These are phyloP conservation scores for Mesorhabditis sp. DNA, from an alignment of 2,888 invertebrate species.

Conservation along the genomic window DNA sequence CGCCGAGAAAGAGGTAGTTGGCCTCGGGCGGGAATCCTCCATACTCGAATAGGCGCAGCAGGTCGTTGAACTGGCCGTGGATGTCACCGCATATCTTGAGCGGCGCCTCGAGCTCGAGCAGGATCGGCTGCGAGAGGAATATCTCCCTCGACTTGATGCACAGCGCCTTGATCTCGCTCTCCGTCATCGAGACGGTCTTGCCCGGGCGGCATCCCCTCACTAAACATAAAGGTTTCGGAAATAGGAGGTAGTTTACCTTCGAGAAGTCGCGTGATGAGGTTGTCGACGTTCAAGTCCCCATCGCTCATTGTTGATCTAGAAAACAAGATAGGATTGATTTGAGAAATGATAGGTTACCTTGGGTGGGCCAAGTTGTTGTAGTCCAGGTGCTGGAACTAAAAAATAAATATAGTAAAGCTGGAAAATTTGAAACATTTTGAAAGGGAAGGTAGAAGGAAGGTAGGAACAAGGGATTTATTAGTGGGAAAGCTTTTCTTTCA, in stretches of 20 bases:
- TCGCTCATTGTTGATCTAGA: constrained; percentile 65
- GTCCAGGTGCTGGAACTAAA: no score
- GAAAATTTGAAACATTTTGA: no score
- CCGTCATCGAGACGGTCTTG: constrained; percentile 97
- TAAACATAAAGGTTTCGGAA: constrained; percentile 59
- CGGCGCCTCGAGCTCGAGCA: constrained; percentile 95
- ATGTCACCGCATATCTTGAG: constrained; percentile 99
- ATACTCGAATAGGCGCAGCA: constrained; percentile 93
- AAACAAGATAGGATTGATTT: no score
- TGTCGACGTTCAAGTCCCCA: constrained; percentile 70
- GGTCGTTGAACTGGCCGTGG: constrained; percentile 97
- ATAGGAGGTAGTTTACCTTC: constrained; percentile 54
- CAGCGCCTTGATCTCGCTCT: constrained; percentile 92
- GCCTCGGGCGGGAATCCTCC: constrained; percentile 99
- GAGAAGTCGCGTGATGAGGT: constrained; percentile 56
- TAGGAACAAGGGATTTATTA: no score
- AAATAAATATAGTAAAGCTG: no score
- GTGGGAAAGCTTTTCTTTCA: no score
- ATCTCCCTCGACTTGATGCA: constrained; percentile 98
- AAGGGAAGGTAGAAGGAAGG: no score
- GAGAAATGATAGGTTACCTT: no score
- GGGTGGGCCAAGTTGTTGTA: no score
- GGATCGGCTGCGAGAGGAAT: constrained; percentile 94
- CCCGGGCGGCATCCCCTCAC: constrained; percentile 97
- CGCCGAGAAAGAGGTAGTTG: constrained; percentile 89